Base-by-base conservation (phyloP, 2,797 vertebrate genomes). In the Lagorchestes hirsutus region DNA sequence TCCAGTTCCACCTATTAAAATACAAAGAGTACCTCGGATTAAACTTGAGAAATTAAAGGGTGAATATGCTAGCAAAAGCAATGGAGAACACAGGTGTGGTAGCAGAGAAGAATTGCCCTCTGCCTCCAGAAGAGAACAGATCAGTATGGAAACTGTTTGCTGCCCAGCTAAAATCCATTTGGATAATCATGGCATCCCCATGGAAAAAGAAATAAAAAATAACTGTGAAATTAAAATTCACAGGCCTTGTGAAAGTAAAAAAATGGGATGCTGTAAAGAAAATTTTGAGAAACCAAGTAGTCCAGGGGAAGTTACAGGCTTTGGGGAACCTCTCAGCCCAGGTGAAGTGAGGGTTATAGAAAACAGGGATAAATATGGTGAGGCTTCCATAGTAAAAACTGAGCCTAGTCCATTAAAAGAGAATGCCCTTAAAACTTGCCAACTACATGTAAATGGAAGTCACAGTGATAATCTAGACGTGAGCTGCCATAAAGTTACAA, bases 1-100 rank as follows among this genome's bases (percentile, higher is more conserved):
- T 97, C 99, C 99, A 56, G 96, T 99, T 96, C 99, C 99, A 55
- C 98, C 99, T 29, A 98, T 99, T 94, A 99, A 98, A 98, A 98
- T 99, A 96, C 99, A 98, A 98, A 99, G 98, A 97, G 98, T 98
- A 91, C 97, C 98, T 95, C 98, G 98, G 90, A 58, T 97, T 97
- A 99, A 98, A 97, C 82, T 97, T 0, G 98, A 98, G 91, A 99
- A 98, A 98, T 82, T 96, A 34, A 99, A 98, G 97, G 97, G 91
- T 95, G 98, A 98, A 87, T 98, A 95, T 93, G 34, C 97, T 93
- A 98, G n/a, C 57, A 98, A 98, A 98, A 98, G 93, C 96, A 99
- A 98, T 90, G 98, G 98, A n/a, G 98, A 98, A 8, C 95, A 98
- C 91, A 97, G 27, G 90, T 97, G 97, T 98, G 8, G 28, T 91